phyloP scores from a whole-genome alignment of 1,140 invertebrate species.

The Trachelipus rathkii region DNA sequence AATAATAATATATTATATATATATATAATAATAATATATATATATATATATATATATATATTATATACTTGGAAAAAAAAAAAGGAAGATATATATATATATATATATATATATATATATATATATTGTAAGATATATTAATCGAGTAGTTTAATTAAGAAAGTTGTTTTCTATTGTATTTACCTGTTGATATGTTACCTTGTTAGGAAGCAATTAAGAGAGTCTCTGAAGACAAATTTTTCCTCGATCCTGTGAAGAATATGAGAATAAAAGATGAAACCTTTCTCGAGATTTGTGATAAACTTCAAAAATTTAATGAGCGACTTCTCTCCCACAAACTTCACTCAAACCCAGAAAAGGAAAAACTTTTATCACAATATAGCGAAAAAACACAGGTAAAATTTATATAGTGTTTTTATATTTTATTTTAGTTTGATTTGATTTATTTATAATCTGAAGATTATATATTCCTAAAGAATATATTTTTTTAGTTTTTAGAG shows the following conservation, averaged over 20 bases:
- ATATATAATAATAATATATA: too few relatives aligned
- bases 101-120: too few relatives aligned
- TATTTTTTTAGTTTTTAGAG: too few relatives aligned
- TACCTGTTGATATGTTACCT: background rate
- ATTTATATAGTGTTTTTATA: background rate
- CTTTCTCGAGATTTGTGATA: constrained; percentile 74
- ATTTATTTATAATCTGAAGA: too few relatives aligned
- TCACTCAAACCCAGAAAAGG: constrained; percentile 68
- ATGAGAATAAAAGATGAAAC: constrained; percentile 87
- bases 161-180: constrained; percentile 24
- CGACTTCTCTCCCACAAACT: constrained; percentile 77
- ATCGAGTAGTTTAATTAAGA: background rate
- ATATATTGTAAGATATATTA: background rate
- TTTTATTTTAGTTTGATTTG: too few relatives aligned
- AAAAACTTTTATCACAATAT: constrained; percentile 68
- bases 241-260: constrained; percentile 89
- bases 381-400: constrained; percentile 66
- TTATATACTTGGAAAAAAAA: too few relatives aligned
- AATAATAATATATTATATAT: too few relatives aligned
- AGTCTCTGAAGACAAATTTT: constrained; percentile 76
- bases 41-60: too few relatives aligned
- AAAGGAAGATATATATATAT: too few relatives aligned
- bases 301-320: constrained; percentile 76
- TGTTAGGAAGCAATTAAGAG: constrained; percentile 77
- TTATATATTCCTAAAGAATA: too few relatives aligned